Evolutionary conservation across 2,888 invertebrate species (phyloP), one percentile per base, ranked within the genome.

Genomic region (Globia sparganii): DNA sequence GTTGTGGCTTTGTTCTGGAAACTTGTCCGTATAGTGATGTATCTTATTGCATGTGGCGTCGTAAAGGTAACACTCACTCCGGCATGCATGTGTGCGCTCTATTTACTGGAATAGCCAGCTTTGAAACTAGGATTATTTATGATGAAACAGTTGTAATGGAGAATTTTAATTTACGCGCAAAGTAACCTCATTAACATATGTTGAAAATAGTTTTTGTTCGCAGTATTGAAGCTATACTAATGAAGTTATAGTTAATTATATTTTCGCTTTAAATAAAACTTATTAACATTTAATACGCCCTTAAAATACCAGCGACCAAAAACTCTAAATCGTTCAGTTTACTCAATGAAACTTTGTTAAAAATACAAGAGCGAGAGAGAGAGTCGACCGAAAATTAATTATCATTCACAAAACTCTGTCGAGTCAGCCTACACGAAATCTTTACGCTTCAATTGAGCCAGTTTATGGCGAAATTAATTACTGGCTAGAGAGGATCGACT

Each of bases 401-500:
- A 94, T 91, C 92, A 95, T 93, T 94, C 90, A 88, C 91, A 93
- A 94, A 94, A 95, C 93, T 94, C 92, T 70, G 87, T 87, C 88
- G 92, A 93, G 91, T 92, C 94, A 92, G 95, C 95, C 96, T 93
- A 95, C 93, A 94, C 93, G 94, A 94, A 95, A 95, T 95, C 94
- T 96, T 96, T 92, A 96, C 95, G 96, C 96, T 94, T 96, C 96
- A 96, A 96, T 96, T 95, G 96, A 93, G 94, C 94, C 94, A 93
- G 96, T 96, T 96, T 96, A 96, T 93, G 93, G 95, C 91, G 91
- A 96, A 96, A 96, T 96, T 96, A 96, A 96, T 96, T 96, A 96
- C 95, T 95, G 93, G 95, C 95, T 94, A 91, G 95, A 94, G 95
- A 95, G 96, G 96, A 94, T 95, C 95, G 94, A 94, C 96, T 95